Evolutionary conservation across 2,113 vertebrate genomes (phyloP).

Genomic region (Malurus cyaneus): DNA sequence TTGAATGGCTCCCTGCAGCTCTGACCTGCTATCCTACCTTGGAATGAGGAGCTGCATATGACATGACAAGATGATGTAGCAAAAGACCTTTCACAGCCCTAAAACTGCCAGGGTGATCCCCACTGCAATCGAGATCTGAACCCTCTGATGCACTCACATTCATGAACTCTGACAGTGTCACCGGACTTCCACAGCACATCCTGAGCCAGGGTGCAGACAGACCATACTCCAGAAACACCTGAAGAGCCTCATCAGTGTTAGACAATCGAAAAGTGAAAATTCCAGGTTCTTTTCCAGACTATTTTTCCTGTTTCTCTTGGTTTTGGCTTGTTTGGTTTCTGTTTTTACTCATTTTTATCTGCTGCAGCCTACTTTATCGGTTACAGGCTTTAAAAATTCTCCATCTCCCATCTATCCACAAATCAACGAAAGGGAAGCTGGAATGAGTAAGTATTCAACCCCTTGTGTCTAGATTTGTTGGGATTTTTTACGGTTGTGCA

Average conservation of each 20-base stretch:
- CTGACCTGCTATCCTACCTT: neutral
- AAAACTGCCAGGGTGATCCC: neutral
- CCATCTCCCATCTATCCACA: neutral
- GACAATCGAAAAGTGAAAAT: neutral
- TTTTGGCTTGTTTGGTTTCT: neutral
- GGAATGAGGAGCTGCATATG: neutral
- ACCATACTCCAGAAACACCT: rapidly evolving
- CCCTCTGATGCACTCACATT: neutral
- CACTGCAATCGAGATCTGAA: neutral
- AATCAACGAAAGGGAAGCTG: neutral
- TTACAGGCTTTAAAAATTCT: neutral
- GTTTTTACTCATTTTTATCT: neutral
- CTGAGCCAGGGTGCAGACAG: neutral
- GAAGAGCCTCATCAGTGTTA: neutral
- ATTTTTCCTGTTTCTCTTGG: neutral
- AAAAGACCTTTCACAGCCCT: neutral
- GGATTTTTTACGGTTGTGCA: rapidly evolving
- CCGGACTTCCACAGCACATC: neutral
- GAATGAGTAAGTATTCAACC: neutral
- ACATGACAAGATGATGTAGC: rapidly evolving
- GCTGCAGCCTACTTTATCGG: neutral
- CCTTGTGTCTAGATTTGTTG: neutral
- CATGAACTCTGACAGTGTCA: neutral
- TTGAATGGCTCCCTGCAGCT: neutral
- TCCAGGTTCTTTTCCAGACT: neutral